Evolutionary conservation across 1,140 invertebrate species (phyloP), one percentile per base, ranked within the genome.

Genomic region (Campoletis sonorensis): DNA sequence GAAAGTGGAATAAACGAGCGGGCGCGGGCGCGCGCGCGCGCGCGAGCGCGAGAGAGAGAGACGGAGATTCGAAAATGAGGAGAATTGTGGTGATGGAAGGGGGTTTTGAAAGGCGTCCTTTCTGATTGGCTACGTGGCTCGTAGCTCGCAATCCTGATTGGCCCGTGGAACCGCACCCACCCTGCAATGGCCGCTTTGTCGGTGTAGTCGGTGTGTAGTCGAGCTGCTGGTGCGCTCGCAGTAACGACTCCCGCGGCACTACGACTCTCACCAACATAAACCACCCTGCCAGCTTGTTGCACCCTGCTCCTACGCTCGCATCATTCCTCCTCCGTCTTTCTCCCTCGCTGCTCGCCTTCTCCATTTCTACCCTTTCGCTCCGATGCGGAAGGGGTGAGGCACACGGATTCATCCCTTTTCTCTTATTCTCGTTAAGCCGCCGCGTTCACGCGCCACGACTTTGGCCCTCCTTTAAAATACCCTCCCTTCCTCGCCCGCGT

Each of bases 181-280:
- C 90, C 90, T 91, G 91, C 91, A 92, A 92, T 92, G 91, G 91
- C 91, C 91, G 91, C 91, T 91, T 92, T 91, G 90, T 91, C 86
- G 87, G 86, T 85, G 82, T 85, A 83, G 40, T 11, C 40, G 51
- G 51, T 83, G 85, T 85, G 81, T n/a, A n/a, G n/a, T n/a, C n/a
- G n/a, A n/a, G n/a, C n/a, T n/a, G n/a, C n/a, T n/a, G n/a, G n/a
- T n/a, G n/a, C n/a, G n/a, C n/a, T n/a, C 83, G 85, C 83, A 85
- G 82, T 85, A 85, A 70, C 67, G 27, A 30, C 67, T 70, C 67
- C 67, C 23, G n/a, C n/a, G n/a, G n/a, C n/a, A n/a, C n/a, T n/a
- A n/a, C n/a, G n/a, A 83, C 84, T 82, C 81, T 30, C 80, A 73
- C 81, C 82, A 84, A 82, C 87, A 26, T 23, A 77, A 77, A 86